Evolutionary conservation across 2,113 vertebrate genomes (phyloP), one percentile per base, ranked within the genome.

Genomic region (Alectura lathami): DNA sequence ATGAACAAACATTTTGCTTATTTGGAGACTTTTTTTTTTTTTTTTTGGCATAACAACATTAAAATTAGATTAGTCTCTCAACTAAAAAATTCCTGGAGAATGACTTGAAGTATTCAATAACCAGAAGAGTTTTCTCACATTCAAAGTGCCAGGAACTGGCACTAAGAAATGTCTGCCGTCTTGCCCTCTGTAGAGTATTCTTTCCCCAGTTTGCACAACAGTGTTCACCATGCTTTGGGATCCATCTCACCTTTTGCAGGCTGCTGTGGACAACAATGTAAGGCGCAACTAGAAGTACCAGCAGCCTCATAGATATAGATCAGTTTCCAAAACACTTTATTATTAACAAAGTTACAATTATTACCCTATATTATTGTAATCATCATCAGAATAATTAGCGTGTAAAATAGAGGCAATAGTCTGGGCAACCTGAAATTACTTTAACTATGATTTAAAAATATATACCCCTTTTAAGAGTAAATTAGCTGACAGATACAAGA

Each of bases 1-100:
- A 82, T 23, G 53, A 63, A 66, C 6, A 9, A 54, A 50, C 0
- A 9, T 1, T 0, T 32, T 68, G 63, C 26, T 75, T 67, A 48
- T 82, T 86, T 69, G 64, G 27, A 80, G 7, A 3, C 6, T 77
- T 66, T 21, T 86, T 81, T 63, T 53, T 56, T 9, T 54, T 60
- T 53, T 32, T 8, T n/a, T n/a, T n/a, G n/a, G 2, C 2, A 1
- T 57, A 21, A 66, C 15, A 60, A 69, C 43, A 74, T 40, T 42
- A 84, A 43, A 83, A 63, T 30, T 18, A 53, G 15, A 51, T 53
- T 42, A 29, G 9, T 64, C 30, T 76, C 48, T 40, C 50, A 51
- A 26, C 13, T 45, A 34, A 43, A 59, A 67, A 83, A 45, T 26
- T 8, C 23, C 72, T 17, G 17, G 57, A 45, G 57, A 50, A 3